These are phyloP conservation scores for Bothrops jararaca DNA, from an alignment of 2,113 vertebrate genomes.

Conservation along the genomic window DNA sequence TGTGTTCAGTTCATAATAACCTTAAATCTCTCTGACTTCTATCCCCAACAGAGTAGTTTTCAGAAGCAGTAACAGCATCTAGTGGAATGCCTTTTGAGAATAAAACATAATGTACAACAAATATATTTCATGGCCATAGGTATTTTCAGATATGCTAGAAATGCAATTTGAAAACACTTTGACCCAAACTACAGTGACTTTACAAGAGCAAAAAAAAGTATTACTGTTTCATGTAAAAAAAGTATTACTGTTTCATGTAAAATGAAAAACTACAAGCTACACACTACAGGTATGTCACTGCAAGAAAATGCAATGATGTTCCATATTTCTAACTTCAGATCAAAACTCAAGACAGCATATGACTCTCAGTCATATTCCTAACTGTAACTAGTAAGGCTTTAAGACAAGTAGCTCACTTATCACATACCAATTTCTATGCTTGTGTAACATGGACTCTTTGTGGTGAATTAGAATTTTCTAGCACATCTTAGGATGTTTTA, in stretches of 20 bases:
- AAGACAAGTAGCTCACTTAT: conserved; percentile 25
- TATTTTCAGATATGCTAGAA: neutral
- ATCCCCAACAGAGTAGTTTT: neutral
- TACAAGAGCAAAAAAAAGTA: conserved; percentile 12
- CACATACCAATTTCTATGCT: conserved; percentile 46
- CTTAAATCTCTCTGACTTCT: neutral
- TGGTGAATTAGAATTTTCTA: conserved; percentile 19
- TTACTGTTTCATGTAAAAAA: neutral
- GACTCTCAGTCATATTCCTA: conserved; percentile 19
- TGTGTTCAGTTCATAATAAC: neutral
- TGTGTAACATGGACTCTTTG: conserved; percentile 42
- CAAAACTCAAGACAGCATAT: conserved; percentile 9
- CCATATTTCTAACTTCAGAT: conserved; percentile 1
- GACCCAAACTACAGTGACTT: conserved; percentile 28
- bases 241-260: neutral
- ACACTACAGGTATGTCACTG: neutral
- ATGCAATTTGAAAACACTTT: neutral
- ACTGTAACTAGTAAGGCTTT: conserved; percentile 34
- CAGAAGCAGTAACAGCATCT: neutral
- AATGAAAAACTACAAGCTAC: neutral
- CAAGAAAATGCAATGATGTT: conserved; percentile 21
- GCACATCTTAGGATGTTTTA: neutral
- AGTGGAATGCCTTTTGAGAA: neutral
- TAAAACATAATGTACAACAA: neutral
- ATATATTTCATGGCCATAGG: neutral